Percentiles rank a stretch among this genome's conserved stretches.
Conservation (phyloP, 2,113 vertebrate genomes). For the Menidia beryllina region DNA sequence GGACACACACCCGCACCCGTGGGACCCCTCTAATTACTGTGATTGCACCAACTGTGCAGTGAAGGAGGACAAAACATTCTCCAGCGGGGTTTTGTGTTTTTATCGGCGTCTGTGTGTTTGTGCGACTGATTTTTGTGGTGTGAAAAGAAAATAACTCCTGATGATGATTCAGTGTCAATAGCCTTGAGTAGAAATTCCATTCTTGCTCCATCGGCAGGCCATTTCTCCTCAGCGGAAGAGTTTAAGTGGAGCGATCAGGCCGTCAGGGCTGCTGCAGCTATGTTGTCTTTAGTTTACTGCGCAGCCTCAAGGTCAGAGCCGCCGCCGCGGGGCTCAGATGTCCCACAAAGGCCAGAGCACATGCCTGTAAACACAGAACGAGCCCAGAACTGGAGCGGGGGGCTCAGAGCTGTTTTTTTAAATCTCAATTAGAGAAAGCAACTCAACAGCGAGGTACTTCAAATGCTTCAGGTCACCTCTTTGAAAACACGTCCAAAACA, state of each 20-base stretch:
- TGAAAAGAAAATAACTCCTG: not conserved
- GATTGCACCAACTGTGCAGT: constrained; percentile 52
- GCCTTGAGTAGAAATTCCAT: constrained; percentile 56
- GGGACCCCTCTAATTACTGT: constrained; percentile 56
- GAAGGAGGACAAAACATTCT: constrained; percentile 26
- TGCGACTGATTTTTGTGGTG: not conserved
- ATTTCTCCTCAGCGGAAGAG: constrained; percentile 51
- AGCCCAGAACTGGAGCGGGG: no score
- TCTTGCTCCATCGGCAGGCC: constrained; percentile 22
- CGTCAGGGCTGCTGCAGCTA: constrained; percentile 6
- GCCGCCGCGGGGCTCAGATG: not conserved
- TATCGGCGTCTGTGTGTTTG: constrained; percentile 6
- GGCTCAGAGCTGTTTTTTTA: no score
- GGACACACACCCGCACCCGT: constrained; percentile 25
- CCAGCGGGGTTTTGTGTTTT: constrained; percentile 5
- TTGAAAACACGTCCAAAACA: not conserved
- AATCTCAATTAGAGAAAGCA: no score
- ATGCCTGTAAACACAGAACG: no score
- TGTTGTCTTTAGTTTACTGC: constrained; percentile 29
- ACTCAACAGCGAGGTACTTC: not conserved
- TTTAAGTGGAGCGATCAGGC: constrained; percentile 28
- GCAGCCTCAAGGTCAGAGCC: constrained; percentile 26
- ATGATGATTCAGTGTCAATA: constrained; percentile 26
- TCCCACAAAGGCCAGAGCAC: constrained; percentile 3
- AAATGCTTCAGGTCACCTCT: not conserved